Base-by-base conservation (phyloP, 2,888 invertebrate species). In the Coenonympha glycerion region DNA sequence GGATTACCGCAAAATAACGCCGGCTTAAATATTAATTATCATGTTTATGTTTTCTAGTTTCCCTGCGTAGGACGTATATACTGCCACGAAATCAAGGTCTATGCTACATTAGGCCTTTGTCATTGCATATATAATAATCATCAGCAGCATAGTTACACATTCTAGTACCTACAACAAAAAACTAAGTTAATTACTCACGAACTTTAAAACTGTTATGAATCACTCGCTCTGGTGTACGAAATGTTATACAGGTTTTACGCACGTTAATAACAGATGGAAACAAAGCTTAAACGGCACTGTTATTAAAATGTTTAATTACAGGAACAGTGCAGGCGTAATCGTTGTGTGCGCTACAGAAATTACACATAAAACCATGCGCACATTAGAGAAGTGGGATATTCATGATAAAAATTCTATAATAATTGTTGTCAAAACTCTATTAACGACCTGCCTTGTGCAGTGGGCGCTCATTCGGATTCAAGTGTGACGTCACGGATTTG, bases 291-390 rank as follows among this genome's bases (percentile, higher is more conserved):
- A 63, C 54, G 61, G 59, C 59, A 61, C 58, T 66, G 72, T 84
- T 75, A 86, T 86, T 86, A 86, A 86, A 85, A 84, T 78, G 85
- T 85, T 86, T 86, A 86, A 86, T 86, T 86, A 76, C 71, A 76
- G 84, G 86, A 86, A 86, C 86, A 82, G 77, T 73, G 76, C 78
- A 79, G 75, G 76, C 72, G 79, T 74, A 76, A 76, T 78, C 75
- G 69, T 63, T 64, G 65, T 69, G 84, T 81, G 82, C 83, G 68
- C 71, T 82, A 83, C 79, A 78, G 65, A 39, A 47, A 37, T 47
- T 37, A 39, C 47, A 21, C n/a, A 9, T 45, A 36, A 45, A 36
- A 18, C 13, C 26, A 6, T 6, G 26, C 9, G 26, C 26, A 45
- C 31, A 34, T 26, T 31, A 21, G 6, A 30, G 11, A 11, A 13